Evolutionary conservation across 2,888 invertebrate species (phyloP).

Genomic region (Nomada ruficornis): DNA sequence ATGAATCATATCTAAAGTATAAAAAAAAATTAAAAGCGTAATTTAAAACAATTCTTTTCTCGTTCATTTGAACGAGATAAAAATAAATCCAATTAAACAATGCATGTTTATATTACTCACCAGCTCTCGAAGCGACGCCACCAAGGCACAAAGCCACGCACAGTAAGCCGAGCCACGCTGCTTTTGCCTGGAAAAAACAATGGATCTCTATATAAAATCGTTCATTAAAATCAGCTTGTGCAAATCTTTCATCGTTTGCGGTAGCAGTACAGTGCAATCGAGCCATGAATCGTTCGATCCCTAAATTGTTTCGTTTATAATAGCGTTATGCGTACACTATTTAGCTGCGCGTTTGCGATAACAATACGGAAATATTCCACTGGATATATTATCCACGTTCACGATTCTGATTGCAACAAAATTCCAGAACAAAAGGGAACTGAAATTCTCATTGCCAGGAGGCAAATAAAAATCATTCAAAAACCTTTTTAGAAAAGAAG

Average conservation of each 20-base stretch:
- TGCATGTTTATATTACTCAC: constrained; percentile 68
- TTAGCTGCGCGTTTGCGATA: constrained; percentile 7
- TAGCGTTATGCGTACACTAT: background rate
- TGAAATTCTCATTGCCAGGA: too few relatives aligned
- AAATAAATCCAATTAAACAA: too few relatives aligned
- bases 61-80: too few relatives aligned
- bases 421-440: too few relatives aligned
- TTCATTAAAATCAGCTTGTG: too few relatives aligned
- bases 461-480: too few relatives aligned
- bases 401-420: too few relatives aligned
- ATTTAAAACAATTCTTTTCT: too few relatives aligned
- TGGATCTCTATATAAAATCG: background rate
- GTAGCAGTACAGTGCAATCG: background rate
- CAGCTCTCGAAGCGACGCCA: constrained; percentile 77
- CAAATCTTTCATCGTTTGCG: background rate
- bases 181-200: constrained; percentile 74
- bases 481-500: too few relatives aligned
- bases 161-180: constrained; percentile 74
- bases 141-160: constrained; percentile 74
- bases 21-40: too few relatives aligned
- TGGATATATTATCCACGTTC: too few relatives aligned
- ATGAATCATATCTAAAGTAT: too few relatives aligned
- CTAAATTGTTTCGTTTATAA: constrained; percentile 16
- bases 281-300: background rate
- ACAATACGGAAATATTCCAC: background rate